Percentiles rank a stretch among this genome's conserved stretches.
These are phyloP conservation scores for Acromyrmex charruanus DNA, from an alignment of 1,140 invertebrate genomes.

Conservation along the genomic window DNA sequence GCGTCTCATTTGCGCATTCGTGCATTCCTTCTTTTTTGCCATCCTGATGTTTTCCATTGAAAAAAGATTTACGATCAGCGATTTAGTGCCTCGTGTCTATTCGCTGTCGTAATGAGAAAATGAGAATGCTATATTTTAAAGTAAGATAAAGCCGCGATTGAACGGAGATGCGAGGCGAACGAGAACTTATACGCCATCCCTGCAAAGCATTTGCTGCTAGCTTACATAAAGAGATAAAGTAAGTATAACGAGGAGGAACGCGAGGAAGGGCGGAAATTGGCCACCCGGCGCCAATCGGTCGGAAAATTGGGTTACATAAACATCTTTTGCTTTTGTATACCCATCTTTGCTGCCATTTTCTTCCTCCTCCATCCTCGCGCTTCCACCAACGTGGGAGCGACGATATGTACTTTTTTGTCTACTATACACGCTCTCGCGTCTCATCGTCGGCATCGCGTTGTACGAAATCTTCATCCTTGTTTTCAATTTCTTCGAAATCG, in stretches of 20 bases:
- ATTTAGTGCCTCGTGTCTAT: slow-evolving; percentile 22
- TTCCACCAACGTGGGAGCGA: not conserved
- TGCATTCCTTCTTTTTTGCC: not conserved
- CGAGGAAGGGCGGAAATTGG: slow-evolving; percentile 59
- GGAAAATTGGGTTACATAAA: slow-evolving; percentile 79
- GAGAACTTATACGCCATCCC: not conserved
- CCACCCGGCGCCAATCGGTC: slow-evolving; percentile 71
- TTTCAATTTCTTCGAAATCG: slow-evolving; percentile 59
- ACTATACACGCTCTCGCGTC: slow-evolving; percentile 41
- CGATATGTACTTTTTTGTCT: slow-evolving; percentile 21
- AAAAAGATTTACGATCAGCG: slow-evolving; percentile 14
- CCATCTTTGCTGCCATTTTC: slow-evolving; percentile 40
- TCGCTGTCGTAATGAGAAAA: slow-evolving; percentile 35
- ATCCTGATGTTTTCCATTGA: slow-evolving; percentile 35
- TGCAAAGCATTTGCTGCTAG: slow-evolving; percentile 19
- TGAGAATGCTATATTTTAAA: slow-evolving; percentile 7
- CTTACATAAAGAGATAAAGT: slow-evolving; percentile 51
- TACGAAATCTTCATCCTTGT: slow-evolving; percentile 44
- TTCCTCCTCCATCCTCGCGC: not conserved
- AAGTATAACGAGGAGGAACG: slow-evolving; percentile 45
- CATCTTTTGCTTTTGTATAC: slow-evolving; percentile 66
- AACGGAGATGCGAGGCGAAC: slow-evolving; percentile 4
- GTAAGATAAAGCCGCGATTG: slow-evolving; percentile 38
- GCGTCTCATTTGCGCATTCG: not conserved
- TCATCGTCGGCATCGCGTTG: slow-evolving; percentile 36